Conservation (phyloP, 1,140 invertebrate genomes). For the Trichogramma pretiosum region DNA sequence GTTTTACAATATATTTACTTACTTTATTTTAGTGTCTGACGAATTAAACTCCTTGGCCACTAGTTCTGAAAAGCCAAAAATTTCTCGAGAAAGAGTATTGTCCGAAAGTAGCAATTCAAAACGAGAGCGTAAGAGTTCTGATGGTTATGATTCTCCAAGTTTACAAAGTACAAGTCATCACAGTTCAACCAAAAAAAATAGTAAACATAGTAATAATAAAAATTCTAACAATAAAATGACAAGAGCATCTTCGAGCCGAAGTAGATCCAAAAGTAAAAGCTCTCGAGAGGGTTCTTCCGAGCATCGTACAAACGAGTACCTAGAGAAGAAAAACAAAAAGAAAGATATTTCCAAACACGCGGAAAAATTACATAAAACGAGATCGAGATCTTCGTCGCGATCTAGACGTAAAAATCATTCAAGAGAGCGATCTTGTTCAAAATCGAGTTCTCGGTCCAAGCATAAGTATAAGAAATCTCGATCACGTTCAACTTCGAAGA, state of each 20-base stretch:
- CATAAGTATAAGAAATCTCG: conserved; percentile 27
- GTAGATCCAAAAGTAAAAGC: conserved; percentile 23
- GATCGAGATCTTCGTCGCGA: conserved; percentile 28
- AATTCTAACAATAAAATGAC: conserved; percentile 23
- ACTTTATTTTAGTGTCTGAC: neutral
- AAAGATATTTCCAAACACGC: neutral
- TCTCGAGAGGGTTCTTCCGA: neutral
- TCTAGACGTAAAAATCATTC: conserved; percentile 25
- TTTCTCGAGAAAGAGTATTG: neutral
- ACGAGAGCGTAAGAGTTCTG: neutral
- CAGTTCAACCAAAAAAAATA: conserved; percentile 5
- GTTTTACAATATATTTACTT: neutral
- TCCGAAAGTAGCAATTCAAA: neutral
- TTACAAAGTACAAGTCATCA: conserved; percentile 18
- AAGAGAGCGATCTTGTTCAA: conserved; percentile 31
- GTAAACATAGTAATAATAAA: neutral
- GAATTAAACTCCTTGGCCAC: neutral
- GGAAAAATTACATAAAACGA: conserved; percentile 18
- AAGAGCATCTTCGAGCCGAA: conserved; percentile 30
- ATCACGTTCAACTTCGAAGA: conserved; percentile 19
- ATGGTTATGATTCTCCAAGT: conserved; percentile 13
- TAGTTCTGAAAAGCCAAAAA: neutral
- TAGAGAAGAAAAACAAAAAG: neutral
- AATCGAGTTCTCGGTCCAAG: conserved; percentile 31
- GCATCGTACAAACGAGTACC: neutral